Conservation (phyloP, 2,888 invertebrate genomes). For the Leptarthrus brevirostris region DNA sequence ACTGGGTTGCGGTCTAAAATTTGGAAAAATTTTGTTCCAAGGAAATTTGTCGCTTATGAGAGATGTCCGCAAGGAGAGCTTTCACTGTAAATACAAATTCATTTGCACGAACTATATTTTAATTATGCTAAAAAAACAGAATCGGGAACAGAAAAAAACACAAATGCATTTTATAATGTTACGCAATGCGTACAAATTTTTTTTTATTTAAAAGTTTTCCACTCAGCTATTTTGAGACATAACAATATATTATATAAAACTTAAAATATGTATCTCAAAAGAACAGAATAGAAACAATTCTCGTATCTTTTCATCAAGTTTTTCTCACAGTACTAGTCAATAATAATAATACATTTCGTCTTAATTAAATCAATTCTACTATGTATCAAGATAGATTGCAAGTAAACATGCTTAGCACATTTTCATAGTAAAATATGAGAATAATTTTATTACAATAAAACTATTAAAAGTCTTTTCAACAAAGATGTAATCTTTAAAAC, state of each 20-base stretch:
- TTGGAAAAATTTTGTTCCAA: too few relatives aligned
- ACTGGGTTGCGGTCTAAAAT: too few relatives aligned
- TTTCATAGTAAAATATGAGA: constrained; percentile 23
- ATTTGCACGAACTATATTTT: too few relatives aligned
- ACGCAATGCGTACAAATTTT: constrained; percentile 21
- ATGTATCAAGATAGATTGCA: constrained; percentile 26
- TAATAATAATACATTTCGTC: constrained; percentile 33
- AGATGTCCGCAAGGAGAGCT: too few relatives aligned
- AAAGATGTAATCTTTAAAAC: constrained; percentile 14
- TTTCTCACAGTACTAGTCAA: constrained; percentile 30
- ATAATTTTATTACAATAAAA: constrained; percentile 37
- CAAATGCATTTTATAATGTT: background rate
- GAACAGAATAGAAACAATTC: constrained; percentile 43
- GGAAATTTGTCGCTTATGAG: too few relatives aligned
- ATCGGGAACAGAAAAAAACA: too few relatives aligned
- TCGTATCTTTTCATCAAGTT: constrained; percentile 15
- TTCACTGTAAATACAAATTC: too few relatives aligned
- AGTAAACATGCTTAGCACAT: constrained; percentile 44
- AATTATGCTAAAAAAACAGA: too few relatives aligned
- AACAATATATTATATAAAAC: constrained; percentile 44
- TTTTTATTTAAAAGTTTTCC: constrained; percentile 47
- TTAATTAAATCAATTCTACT: constrained; percentile 43
- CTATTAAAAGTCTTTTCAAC: constrained; percentile 34
- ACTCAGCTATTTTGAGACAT: constrained; percentile 48
- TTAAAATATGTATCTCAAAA: constrained; percentile 43